Conservation (phyloP, 2,113 vertebrate species). For the Phrynocephalus versicolor region DNA sequence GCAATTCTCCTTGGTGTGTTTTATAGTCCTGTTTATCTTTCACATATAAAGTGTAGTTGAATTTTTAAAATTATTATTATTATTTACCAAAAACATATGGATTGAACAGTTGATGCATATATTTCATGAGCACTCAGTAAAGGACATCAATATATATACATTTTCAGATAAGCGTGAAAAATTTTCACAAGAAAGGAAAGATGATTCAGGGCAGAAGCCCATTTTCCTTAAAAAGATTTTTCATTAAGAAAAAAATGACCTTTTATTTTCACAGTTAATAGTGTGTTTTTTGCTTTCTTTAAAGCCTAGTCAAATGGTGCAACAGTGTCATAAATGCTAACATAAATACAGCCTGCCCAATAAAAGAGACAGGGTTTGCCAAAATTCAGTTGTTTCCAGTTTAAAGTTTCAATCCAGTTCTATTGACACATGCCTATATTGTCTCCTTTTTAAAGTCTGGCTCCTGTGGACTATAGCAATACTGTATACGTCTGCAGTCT, state of each 20-base stretch:
- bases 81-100: not conserved
- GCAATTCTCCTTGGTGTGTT: not conserved
- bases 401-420: not conserved
- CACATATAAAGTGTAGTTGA: not conserved
- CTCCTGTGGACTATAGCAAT: constrained; percentile 40
- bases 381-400: constrained; percentile 28
- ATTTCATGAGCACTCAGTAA: too few relatives aligned
- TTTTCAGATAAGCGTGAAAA: too few relatives aligned
- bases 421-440: not conserved
- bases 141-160: too few relatives aligned
- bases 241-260: rapidly evolving
- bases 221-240: not conserved
- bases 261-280: not conserved
- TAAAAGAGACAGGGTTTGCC: not conserved
- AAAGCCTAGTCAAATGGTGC: constrained; percentile 1
- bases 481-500: constrained; percentile 46
- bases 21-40: not conserved
- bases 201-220: constrained; percentile 2
- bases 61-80: too few relatives aligned
- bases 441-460: constrained; percentile 16
- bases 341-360: not conserved
- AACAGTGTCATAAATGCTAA: constrained; percentile 24
- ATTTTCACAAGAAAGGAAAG: too few relatives aligned
- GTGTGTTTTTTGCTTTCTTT: not conserved
- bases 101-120: not conserved